phyloP scores from a whole-genome alignment of 1,140 invertebrate genomes.

The Carposina sasakii region DNA sequence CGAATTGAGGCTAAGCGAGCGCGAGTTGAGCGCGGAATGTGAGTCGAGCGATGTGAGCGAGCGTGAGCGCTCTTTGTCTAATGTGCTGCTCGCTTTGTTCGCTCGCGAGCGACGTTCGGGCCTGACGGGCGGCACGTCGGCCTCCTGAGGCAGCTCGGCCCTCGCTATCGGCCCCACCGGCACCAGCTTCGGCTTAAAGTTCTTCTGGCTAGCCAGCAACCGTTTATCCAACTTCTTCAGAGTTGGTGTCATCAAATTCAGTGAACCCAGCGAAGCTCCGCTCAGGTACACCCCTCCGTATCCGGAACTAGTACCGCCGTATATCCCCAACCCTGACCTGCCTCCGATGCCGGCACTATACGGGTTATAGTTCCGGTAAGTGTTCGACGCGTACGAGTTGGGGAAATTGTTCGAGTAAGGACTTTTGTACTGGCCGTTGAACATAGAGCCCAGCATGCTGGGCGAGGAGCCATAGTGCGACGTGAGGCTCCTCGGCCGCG shows the following conservation, averaged over 20 bases:
- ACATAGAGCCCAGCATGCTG: constrained; percentile 51
- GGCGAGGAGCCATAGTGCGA: constrained; percentile 58
- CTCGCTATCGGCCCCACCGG: constrained; percentile 41
- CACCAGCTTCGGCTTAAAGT: constrained; percentile 60
- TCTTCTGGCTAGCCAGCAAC: constrained; percentile 59
- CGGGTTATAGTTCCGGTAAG: constrained; percentile 70
- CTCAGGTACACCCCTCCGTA: constrained; percentile 76
- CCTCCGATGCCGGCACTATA: constrained; percentile 56
- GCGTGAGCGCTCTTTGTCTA: constrained; percentile 56
- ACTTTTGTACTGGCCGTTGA: constrained; percentile 48
- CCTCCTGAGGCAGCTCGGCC: constrained; percentile 14
- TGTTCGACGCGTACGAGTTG: constrained; percentile 47
- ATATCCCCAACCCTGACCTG: constrained; percentile 63
- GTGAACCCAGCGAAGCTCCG: constrained; percentile 60
- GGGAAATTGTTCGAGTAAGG: constrained; percentile 49
- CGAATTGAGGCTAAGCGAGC: constrained; percentile 56
- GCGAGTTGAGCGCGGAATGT: constrained; percentile 32
- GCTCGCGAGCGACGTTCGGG: constrained; percentile 45
- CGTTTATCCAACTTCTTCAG: constrained; percentile 71
- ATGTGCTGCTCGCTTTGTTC: constrained; percentile 25
- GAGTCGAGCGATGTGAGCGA: constrained; percentile 54
- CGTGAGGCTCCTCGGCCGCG: constrained; percentile 53
- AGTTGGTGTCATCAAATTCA: constrained; percentile 71
- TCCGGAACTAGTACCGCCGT: constrained; percentile 76
- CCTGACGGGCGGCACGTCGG: constrained; percentile 41